Evolutionary conservation across 64 coral and sea anemone genomes (phyloP).

Genomic region (Hydrozoanthus tunicans): DNA sequence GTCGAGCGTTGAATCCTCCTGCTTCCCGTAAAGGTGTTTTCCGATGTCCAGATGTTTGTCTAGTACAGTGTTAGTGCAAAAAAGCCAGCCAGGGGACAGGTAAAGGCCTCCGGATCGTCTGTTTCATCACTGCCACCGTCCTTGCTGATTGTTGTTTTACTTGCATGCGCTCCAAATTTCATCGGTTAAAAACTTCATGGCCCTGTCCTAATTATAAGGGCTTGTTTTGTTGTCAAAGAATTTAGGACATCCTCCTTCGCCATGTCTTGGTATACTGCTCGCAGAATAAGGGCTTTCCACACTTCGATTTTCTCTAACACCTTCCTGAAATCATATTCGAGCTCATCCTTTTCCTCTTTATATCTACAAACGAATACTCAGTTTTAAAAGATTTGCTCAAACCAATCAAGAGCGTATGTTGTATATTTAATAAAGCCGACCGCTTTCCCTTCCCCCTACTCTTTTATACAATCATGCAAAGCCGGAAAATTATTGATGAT

Average conservation of each 20-base stretch:
- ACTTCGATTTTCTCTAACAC: neutral
- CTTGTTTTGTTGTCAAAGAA: neutral
- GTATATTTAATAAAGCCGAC: too few relatives aligned
- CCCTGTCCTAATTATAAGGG: constrained; percentile 6
- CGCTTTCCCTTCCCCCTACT: too few relatives aligned
- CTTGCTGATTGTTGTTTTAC: too few relatives aligned
- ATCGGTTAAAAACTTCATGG: neutral
- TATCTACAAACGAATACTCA: neutral
- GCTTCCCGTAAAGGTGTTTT: neutral
- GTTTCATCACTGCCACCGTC: neutral
- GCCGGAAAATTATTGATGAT: too few relatives aligned
- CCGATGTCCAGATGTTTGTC: neutral
- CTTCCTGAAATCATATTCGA: neutral
- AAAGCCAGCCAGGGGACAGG: too few relatives aligned
- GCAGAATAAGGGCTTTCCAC: neutral
- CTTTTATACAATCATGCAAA: too few relatives aligned
- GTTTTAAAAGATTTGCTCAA: too few relatives aligned
- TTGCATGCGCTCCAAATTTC: neutral
- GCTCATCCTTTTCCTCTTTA: constrained; percentile 9
- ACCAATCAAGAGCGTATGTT: too few relatives aligned
- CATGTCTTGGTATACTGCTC: neutral
- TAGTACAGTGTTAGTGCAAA: too few relatives aligned
- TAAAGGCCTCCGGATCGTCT: too few relatives aligned
- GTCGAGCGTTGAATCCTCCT: neutral
- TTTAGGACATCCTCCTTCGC: neutral